Evolutionary conservation across 2,113 vertebrate genomes (phyloP).

Genomic region (Myiagra hebetior): DNA sequence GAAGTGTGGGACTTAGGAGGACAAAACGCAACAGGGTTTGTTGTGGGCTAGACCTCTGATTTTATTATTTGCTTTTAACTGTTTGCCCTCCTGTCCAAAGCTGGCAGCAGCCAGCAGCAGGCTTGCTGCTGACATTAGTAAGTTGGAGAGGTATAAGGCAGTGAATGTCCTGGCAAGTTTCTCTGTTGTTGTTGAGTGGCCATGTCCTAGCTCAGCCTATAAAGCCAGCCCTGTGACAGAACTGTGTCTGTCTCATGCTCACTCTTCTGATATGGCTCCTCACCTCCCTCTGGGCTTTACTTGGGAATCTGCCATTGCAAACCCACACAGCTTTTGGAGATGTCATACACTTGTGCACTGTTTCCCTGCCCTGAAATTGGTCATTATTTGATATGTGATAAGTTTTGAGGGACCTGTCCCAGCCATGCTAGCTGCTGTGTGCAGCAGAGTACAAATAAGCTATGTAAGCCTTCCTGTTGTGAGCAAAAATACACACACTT

Average conservation of each 20-base stretch:
- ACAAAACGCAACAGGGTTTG: neutral
- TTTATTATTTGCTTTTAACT: neutral
- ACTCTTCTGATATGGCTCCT: neutral
- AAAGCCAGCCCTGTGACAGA: neutral
- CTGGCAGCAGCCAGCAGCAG: neutral
- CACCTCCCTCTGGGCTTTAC: neutral
- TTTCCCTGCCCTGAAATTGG: neutral
- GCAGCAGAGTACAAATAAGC: neutral
- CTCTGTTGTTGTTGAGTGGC: accelerated
- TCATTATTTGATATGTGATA: neutral
- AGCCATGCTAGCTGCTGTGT: neutral
- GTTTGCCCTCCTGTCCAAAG: neutral
- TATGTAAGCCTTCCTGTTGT: neutral
- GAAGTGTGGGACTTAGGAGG: neutral
- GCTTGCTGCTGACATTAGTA: neutral
- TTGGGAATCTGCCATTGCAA: neutral
- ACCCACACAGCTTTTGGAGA: neutral
- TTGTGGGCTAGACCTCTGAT: neutral
- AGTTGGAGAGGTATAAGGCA: neutral
- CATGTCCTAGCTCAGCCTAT: accelerated
- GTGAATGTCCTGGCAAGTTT: neutral
- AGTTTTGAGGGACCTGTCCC: neutral
- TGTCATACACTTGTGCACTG: accelerated
- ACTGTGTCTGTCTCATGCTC: neutral
- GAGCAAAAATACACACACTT: neutral